phyloP scores from a whole-genome alignment of 2,113 vertebrate species.

The Forbesichthys papilliferus region DNA sequence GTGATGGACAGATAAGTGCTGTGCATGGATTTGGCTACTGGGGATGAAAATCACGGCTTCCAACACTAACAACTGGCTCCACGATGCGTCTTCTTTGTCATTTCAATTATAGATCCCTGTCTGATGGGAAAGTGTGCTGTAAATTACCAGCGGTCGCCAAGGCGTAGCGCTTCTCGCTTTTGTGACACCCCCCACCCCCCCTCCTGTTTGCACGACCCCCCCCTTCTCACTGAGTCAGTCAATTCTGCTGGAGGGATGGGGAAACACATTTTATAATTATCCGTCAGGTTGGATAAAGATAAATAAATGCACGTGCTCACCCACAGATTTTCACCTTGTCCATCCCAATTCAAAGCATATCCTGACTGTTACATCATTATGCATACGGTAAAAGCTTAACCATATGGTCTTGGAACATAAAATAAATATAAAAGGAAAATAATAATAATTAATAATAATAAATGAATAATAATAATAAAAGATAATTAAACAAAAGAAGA shows the following conservation, averaged over 20 bases:
- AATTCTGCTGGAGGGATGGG: slow-evolving; percentile 35
- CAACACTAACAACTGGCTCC: slow-evolving; percentile 62
- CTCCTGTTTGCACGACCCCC: slow-evolving; percentile 29
- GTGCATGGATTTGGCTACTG: slow-evolving; percentile 45
- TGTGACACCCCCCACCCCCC: background rate
- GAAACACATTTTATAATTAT: slow-evolving; percentile 67
- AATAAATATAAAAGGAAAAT: no score
- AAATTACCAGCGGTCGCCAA: slow-evolving; percentile 66
- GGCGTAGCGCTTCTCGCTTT: slow-evolving; percentile 17
- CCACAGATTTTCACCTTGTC: slow-evolving; percentile 5
- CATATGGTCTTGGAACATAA: no score
- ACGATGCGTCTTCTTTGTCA: slow-evolving; percentile 82
- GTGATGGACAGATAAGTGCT: slow-evolving; percentile 61
- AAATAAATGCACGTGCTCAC: background rate
- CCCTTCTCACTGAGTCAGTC: slow-evolving; percentile 29
- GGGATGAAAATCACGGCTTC: slow-evolving; percentile 68
- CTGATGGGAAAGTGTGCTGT: slow-evolving; percentile 64
- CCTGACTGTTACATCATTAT: no score
- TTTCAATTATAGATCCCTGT: slow-evolving; percentile 83
- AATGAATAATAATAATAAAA: no score
- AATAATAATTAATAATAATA: no score
- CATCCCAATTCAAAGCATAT: slow-evolving; percentile 16
- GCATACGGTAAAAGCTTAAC: no score
- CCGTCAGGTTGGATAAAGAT: slow-evolving; percentile 7
- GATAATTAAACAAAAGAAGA: no score